Percentiles rank a stretch among this genome's conserved stretches.
Conservation (phyloP, 2,797 vertebrate genomes). For the Aplochiton taeniatus region DNA sequence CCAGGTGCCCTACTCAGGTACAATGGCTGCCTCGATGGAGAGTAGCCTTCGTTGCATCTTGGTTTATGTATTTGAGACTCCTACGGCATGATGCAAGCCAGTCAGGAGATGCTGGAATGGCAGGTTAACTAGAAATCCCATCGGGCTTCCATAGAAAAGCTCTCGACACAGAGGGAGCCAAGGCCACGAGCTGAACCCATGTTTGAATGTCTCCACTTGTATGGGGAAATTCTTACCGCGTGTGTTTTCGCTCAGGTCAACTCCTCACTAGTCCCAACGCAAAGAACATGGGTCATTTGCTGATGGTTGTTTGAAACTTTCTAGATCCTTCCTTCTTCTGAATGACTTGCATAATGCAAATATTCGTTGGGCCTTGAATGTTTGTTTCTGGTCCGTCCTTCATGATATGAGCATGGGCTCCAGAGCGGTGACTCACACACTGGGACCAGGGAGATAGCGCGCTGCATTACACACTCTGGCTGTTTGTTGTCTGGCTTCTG, state of each 20-base stretch:
- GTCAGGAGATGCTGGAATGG: neutral
- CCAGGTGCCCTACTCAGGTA: no score
- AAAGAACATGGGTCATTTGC: no score
- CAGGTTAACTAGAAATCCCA: conserved; percentile 25
- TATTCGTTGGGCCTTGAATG: neutral
- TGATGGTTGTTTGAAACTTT: no score
- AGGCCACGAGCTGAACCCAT: conserved; percentile 45
- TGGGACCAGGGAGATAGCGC: neutral
- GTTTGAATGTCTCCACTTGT: no score
- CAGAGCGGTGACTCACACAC: neutral
- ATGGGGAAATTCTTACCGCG: no score
- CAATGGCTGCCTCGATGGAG: no score
- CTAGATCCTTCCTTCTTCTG: neutral
- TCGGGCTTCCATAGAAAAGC: conserved; percentile 48
- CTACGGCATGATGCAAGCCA: neutral
- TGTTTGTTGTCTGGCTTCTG: neutral
- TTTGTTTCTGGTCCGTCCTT: neutral
- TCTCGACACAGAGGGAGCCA: conserved; percentile 35
- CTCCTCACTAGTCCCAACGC: no score
- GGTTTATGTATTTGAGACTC: no score
- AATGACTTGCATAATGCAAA: neutral
- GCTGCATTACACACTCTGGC: neutral
- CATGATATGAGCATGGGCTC: neutral
- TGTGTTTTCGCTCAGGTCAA: no score
- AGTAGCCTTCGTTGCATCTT: neutral